Percentiles rank a stretch among this genome's conserved stretches.
Conservation (phyloP, 2,113 vertebrate species). For the Triplophysa siluroides region DNA sequence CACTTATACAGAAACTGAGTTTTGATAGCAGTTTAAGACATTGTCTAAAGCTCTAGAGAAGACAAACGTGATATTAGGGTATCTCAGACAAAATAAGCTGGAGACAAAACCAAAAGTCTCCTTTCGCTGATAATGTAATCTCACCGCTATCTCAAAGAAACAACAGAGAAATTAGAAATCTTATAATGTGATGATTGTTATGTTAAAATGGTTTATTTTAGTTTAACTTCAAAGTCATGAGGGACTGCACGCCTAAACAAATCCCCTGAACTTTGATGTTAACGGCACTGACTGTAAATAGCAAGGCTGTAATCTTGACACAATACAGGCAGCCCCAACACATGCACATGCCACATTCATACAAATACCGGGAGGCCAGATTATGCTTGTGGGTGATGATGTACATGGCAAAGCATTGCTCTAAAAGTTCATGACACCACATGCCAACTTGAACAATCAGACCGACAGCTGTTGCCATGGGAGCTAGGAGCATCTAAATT, state of each 20-base stretch:
- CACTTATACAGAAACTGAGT: too few species aligned
- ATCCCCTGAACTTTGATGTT: constrained; percentile 34
- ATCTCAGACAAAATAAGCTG: too few species aligned
- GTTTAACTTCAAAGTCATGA: background rate
- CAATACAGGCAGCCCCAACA: constrained; percentile 32
- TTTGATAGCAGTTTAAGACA: too few species aligned
- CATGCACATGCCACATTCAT: constrained; percentile 27
- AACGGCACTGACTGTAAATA: constrained; percentile 29
- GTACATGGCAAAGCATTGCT: constrained; percentile 1
- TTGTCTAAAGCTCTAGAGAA: too few species aligned
- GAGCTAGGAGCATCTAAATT: background rate
- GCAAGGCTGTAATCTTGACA: constrained; percentile 40
- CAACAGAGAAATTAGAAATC: too few species aligned
- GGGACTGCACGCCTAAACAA: constrained; percentile 28
- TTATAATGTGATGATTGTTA: too few species aligned
- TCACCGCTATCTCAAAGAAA: too few species aligned
- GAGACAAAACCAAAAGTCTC: too few species aligned
- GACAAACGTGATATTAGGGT: too few species aligned
- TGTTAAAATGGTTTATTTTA: background rate
- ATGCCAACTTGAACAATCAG: background rate
- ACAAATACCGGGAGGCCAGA: background rate
- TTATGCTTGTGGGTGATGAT: constrained; percentile 11
- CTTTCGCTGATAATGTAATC: too few species aligned
- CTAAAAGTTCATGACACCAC: constrained; percentile 44
- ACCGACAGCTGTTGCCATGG: constrained; percentile 31